Evolutionary conservation across 2,113 vertebrate species (phyloP), one percentile per base, ranked within the genome.

Genomic region (Danio rerio): DNA sequence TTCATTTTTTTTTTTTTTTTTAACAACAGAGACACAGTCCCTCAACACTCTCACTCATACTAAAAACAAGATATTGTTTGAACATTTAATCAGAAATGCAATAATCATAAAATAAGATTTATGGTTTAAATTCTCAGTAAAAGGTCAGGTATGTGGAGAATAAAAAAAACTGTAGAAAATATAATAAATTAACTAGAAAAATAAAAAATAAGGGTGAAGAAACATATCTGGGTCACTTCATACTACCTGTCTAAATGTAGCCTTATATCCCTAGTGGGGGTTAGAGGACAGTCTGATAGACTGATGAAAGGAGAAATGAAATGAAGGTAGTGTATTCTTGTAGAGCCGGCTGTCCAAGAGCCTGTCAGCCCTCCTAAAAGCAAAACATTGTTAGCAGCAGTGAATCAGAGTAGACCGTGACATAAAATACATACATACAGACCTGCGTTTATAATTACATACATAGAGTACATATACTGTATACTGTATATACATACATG

Each of bases 181-280:
- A 31, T 31, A 31, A 31, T 31, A 31, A 3, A 31, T 31, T 2
- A 31, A 31, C 31, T 31, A 31, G 31, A 31, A 31, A 31, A 31
- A 31, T 31, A 31, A 31, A 31, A 21, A 77, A 49, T 62, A 16
- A 62, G 58, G 9, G 56, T 42, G 43, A 13, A 9, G 55, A 77
- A 31, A 49, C 74, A 77, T n/a, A 77, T 77, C 56, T 77, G 74
- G 74, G 74, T 77, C 74, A 77, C 43, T 77, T 77, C 18, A 77
- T 77, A 61, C 74, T 76, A 76, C 74, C 74, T 77, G 74, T 77
- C 74, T 77, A 62, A 77, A 62, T 62, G 56, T 77, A 62, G 74
- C 56, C n/a, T 20, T 77, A 62, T 16, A 77, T 77, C 74, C 74
- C 74, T 61, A 15, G 43, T 59, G 74, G 73, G 56, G 74, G 74